These are phyloP conservation scores for Nomia melanderi DNA, from an alignment of 1,140 invertebrate genomes.

Conservation along the genomic window DNA sequence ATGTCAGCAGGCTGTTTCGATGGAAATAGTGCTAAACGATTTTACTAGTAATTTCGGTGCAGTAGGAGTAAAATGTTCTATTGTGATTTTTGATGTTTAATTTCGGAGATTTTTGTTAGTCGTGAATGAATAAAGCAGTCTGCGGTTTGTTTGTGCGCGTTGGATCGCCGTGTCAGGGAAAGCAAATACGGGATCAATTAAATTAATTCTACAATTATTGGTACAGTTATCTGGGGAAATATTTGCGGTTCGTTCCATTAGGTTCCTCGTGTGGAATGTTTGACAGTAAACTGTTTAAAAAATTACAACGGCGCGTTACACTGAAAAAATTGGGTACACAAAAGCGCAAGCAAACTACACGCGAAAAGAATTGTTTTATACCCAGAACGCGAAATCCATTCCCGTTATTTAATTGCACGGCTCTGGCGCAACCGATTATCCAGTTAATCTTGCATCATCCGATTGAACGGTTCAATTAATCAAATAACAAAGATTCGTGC, in stretches of 20 bases:
- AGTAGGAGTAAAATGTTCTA: no score
- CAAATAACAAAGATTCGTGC: constrained; percentile 50
- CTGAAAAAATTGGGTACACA: background rate
- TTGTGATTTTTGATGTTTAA: no score
- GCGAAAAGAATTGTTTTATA: constrained; percentile 15
- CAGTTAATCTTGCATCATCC: constrained; percentile 55
- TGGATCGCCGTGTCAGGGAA: background rate
- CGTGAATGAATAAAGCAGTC: no score
- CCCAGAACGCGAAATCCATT: constrained; percentile 22
- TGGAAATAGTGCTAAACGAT: no score
- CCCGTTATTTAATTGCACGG: constrained; percentile 43
- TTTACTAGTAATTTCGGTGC: no score
- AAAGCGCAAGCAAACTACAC: background rate
- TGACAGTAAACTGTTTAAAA: background rate
- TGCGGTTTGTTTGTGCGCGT: background rate
- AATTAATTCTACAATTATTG: background rate
- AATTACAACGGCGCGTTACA: background rate
- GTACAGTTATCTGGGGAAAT: background rate
- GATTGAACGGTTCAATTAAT: constrained; percentile 60
- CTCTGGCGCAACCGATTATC: constrained; percentile 60
- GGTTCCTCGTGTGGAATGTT: background rate
- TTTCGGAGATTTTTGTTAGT: no score
- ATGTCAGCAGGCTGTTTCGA: no score
- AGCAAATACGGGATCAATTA: background rate
- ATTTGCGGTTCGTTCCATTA: background rate